These are phyloP conservation scores for Eupithecia centaureata DNA, from an alignment of 2,888 invertebrate genomes.

Conservation along the genomic window DNA sequence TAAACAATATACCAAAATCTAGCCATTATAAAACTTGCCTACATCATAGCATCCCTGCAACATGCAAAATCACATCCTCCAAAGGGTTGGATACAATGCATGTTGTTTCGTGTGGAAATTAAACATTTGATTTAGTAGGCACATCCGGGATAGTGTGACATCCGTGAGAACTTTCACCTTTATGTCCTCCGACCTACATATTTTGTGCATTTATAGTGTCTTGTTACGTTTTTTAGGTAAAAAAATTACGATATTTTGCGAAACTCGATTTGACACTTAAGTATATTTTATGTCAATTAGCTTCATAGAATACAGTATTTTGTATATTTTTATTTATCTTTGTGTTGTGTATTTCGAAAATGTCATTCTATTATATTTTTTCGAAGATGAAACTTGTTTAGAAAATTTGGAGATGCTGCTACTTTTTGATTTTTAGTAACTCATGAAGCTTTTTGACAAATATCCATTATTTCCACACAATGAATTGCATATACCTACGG, in stretches of 20 bases:
- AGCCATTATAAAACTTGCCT: not conserved
- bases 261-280: no score
- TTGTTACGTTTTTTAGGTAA: no score
- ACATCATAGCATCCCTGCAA: conserved; percentile 10
- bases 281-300: no score
- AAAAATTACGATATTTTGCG: no score
- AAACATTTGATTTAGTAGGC: conserved; percentile 75
- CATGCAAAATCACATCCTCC: conserved; percentile 49
- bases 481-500: no score
- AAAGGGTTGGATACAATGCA: conserved; percentile 62
- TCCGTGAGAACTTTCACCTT: conserved; percentile 64
- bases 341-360: no score
- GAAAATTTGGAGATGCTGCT: not conserved
- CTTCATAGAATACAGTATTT: no score
- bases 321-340: no score
- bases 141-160: conserved; percentile 65
- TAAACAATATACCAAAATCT: no score
- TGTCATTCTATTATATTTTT: not conserved
- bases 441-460: not conserved
- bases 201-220: no score
- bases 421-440: not conserved
- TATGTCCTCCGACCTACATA: conserved; percentile 44
- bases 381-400: not conserved
- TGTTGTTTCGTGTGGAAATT: conserved; percentile 72
- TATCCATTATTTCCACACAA: not conserved